phyloP scores from a whole-genome alignment of 1,140 invertebrate genomes.

The Drosophila micromelanica region DNA sequence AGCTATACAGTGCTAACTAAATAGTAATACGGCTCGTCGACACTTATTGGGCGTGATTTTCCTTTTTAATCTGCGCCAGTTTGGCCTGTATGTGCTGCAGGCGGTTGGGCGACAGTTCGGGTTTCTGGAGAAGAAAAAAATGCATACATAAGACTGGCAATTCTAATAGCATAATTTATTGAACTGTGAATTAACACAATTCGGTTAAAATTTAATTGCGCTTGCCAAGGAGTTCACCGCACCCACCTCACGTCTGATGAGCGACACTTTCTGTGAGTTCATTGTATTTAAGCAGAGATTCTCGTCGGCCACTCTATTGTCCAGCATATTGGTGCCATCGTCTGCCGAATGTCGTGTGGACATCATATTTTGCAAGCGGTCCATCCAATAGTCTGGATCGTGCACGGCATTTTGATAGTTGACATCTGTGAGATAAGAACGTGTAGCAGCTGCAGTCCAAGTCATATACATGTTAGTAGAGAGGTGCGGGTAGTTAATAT shows the following conservation, averaged over 20 bases:
- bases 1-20: constrained; percentile 31
- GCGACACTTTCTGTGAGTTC: constrained; percentile 75
- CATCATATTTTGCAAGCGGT: constrained; percentile 71
- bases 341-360: constrained; percentile 45
- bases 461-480: constrained; percentile 38
- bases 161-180: constrained; percentile 3
- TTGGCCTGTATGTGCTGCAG: constrained; percentile 82
- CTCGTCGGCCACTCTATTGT: constrained; percentile 82
- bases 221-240: background rate
- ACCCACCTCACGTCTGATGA: constrained; percentile 74
- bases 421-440: constrained; percentile 79
- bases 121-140: constrained; percentile 57
- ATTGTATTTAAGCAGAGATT: constrained; percentile 80
- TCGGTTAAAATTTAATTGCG: background rate
- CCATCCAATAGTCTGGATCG: constrained; percentile 83
- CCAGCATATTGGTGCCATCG: constrained; percentile 66
- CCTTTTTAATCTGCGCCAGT: constrained; percentile 80
- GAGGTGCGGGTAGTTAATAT: constrained; percentile 46
- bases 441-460: constrained; percentile 62
- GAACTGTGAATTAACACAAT: background rate
- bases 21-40: constrained; percentile 20
- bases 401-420: constrained; percentile 64
- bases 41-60: constrained; percentile 71
- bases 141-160: background rate
- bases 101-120: constrained; percentile 80